Conservation (phyloP, 2,888 invertebrate species). For the Orthonychiurus folsomi region DNA sequence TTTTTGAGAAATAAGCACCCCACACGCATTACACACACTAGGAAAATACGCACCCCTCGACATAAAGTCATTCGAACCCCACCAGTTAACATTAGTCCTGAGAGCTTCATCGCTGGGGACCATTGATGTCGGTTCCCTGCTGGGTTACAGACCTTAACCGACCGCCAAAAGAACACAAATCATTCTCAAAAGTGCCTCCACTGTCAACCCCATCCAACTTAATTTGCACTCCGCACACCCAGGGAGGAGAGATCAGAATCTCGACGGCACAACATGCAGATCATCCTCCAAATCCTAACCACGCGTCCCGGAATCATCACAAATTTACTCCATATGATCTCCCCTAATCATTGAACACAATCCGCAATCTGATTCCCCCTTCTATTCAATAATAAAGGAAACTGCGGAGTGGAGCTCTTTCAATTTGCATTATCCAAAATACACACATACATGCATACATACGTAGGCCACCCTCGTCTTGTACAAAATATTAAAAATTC, state of each 20-base stretch:
- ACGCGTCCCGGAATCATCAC: neutral
- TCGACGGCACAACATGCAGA: neutral
- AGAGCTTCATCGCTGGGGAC: no score
- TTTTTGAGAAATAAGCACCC: no score
- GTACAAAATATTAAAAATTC: no score
- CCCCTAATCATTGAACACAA: neutral
- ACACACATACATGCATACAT: no score
- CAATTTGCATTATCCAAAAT: neutral
- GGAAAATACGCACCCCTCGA: no score
- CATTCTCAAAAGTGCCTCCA: constrained; percentile 39
- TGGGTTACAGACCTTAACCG: constrained; percentile 40
- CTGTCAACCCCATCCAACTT: constrained; percentile 37
- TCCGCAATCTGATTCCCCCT: neutral
- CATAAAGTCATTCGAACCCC: no score
- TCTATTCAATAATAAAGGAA: no score
- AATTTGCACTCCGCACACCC: constrained; percentile 18
- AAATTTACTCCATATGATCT: constrained; percentile 1
- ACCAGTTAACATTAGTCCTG: no score
- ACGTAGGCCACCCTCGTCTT: no score
- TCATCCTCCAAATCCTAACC: neutral
- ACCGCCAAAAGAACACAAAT: constrained; percentile 41
- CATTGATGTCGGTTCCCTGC: constrained; percentile 40
- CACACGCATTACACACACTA: no score
- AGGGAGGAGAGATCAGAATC: neutral
- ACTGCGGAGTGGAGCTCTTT: neutral